These are phyloP conservation scores for Choreutis nemorana DNA, from an alignment of 2,888 invertebrate genomes.

Conservation along the genomic window DNA sequence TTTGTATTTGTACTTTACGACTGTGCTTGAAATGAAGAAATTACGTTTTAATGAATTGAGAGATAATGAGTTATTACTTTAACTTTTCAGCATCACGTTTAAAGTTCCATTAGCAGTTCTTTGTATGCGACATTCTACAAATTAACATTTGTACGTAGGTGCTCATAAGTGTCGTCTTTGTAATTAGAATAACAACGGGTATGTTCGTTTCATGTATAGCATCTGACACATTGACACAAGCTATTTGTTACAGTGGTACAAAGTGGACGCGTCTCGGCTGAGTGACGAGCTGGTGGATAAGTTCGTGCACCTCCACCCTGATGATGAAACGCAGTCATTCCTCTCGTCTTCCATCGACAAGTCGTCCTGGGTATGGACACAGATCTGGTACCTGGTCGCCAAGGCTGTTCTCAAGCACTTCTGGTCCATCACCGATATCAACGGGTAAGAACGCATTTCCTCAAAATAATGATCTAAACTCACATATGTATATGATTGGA, in stretches of 20 bases:
- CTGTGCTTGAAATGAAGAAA: conserved; percentile 32
- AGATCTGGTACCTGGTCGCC: conserved; percentile 89
- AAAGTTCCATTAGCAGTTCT: too few relatives aligned
- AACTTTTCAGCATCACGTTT: too few relatives aligned
- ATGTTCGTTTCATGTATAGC: too few relatives aligned
- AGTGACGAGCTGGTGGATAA: conserved; percentile 60
- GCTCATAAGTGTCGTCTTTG: neutral
- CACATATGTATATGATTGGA: too few relatives aligned
- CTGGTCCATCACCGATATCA: conserved; percentile 94
- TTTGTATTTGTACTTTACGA: conserved; percentile 28
- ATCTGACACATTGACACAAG: too few relatives aligned
- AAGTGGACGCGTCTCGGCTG: conserved; percentile 64
- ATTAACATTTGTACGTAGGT: too few relatives aligned
- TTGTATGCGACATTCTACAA: too few relatives aligned
- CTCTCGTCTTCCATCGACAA: conserved; percentile 78
- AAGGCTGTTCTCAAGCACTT: conserved; percentile 87
- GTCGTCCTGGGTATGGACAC: conserved; percentile 86
- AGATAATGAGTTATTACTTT: too few relatives aligned
- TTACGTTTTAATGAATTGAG: too few relatives aligned
- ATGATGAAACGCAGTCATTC: conserved; percentile 78
- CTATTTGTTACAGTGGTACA: conserved; percentile 74
- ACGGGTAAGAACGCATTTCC: conserved; percentile 77
- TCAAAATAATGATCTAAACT: too few relatives aligned
- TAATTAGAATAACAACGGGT: too few relatives aligned
- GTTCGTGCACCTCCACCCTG: conserved; percentile 73